Evolutionary conservation across 2,797 vertebrate species (phyloP), one percentile per base, ranked within the genome.

Genomic region (Podarcis siculus): DNA sequence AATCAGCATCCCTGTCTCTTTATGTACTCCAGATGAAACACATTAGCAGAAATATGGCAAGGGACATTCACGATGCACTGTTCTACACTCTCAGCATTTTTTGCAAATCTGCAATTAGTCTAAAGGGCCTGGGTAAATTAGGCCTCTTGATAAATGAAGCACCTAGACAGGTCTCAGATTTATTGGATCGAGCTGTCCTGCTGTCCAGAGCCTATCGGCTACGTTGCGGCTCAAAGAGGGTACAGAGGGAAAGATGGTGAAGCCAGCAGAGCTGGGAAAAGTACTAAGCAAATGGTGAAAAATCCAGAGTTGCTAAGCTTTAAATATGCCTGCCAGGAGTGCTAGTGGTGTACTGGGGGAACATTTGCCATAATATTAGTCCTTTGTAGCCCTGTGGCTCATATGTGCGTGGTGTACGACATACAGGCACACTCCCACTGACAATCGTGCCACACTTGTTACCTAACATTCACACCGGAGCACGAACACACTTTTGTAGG

Each of bases 41-140:
- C 98, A 98, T 98, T 98, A 99, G 98, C 96, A 96, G 97, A 98
- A 98, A 98, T 98, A 98, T 98, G 97, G 98, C 98, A 98, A 98
- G 98, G 98, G 98, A 98, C 98, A 98, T 96, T 95, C 96, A 97
- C 97, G 97, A 97, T 97, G 94, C 96, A 97, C 97, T 85, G 97
- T 98, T 99, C 98, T 98, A 98, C 98, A 97, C 98, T 98, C 98
- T 99, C 99, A 99, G 99, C 98, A 98, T 98, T 99, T 99, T 98
- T 97, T 96, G 96, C 97, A 99, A 99, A 98, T 99, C 98, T 98
- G 98, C 98, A 99, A 99, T 99, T 99, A 99, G 98, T 99, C 98
- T 99, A 98, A 98, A 98, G 98, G 98, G 98, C 98, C 98, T 95
- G 97, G 96, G 98, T 99, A 99, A 99, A 99, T 99, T 98, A 99